These are phyloP conservation scores for Cyprinodon diabolis DNA, from an alignment of 2,797 vertebrate species.

Conservation along the genomic window DNA sequence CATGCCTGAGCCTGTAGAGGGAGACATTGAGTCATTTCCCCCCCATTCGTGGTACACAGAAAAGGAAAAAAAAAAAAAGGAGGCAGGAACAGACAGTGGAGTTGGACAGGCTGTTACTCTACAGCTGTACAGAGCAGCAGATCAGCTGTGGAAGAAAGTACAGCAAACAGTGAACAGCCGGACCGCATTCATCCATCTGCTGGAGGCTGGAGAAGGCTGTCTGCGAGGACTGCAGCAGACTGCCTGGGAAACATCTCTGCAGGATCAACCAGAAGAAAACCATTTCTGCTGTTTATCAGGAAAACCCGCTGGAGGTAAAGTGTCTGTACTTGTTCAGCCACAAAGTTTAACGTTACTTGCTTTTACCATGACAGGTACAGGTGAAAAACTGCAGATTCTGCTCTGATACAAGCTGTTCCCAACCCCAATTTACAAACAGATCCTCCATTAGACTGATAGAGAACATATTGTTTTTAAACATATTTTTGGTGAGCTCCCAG, in stretches of 20 bases:
- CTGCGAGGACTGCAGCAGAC: conserved; percentile 43
- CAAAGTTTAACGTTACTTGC: background rate
- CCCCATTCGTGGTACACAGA: background rate
- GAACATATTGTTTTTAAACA: background rate
- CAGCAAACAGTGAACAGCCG: background rate
- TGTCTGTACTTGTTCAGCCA: background rate
- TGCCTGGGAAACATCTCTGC: conserved; percentile 15
- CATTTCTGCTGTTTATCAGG: background rate
- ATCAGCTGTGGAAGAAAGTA: conserved; percentile 16
- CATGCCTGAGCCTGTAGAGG: background rate
- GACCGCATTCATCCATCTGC: background rate
- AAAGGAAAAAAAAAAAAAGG: background rate
- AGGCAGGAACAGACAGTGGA: conserved; percentile 9
- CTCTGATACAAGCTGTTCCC: background rate
- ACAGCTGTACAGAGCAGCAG: conserved; percentile 13
- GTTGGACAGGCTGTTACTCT: conserved; percentile 2
- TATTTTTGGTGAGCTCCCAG: too few relatives aligned
- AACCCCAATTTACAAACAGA: background rate
- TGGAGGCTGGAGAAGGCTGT: conserved; percentile 12
- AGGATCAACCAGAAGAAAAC: conserved; percentile 16
- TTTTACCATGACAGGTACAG: conserved; percentile 9
- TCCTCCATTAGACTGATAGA: background rate
- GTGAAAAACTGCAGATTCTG: conserved; percentile 43
- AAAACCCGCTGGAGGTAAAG: background rate
- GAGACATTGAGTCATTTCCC: background rate